Evolutionary conservation across 2,888 invertebrate genomes (phyloP).

Genomic region (Acleris sparsana): DNA sequence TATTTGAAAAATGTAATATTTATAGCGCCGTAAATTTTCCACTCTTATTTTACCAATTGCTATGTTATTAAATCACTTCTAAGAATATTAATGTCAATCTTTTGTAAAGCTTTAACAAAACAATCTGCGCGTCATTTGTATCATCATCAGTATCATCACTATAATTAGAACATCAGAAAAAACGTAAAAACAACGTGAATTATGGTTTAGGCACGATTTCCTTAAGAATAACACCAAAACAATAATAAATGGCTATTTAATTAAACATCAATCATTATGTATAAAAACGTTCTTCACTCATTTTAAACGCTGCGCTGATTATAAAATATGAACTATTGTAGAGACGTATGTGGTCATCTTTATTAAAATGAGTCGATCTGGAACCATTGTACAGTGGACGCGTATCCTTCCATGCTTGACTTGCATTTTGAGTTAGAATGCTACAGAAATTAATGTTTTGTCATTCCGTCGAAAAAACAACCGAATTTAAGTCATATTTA

Average conservation of each 20-base stretch:
- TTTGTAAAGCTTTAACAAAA: background rate
- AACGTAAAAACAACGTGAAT: conserved; percentile 24
- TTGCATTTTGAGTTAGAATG: no score
- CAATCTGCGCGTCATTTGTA: conserved; percentile 15
- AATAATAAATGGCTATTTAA: conserved; percentile 24
- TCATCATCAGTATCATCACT: conserved; percentile 13
- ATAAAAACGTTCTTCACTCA: background rate
- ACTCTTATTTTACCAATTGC: no score
- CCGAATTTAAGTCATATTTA: no score
- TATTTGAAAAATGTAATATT: no score
- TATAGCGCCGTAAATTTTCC: no score
- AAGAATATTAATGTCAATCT: background rate
- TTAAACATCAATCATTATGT: conserved; percentile 23
- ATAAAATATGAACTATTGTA: background rate
- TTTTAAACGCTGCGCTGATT: background rate
- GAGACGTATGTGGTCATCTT: no score
- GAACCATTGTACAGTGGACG: no score
- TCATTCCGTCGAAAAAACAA: no score
- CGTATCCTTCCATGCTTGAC: no score
- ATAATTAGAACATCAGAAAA: conserved; percentile 32
- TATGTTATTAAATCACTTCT: no score
- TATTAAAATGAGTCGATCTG: no score
- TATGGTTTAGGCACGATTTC: conserved; percentile 29
- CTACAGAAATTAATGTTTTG: no score
- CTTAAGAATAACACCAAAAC: conserved; percentile 14